Evolutionary conservation across 2,888 invertebrate species (phyloP), one percentile per base, ranked within the genome.

Genomic region (Adelognathus sp.): DNA sequence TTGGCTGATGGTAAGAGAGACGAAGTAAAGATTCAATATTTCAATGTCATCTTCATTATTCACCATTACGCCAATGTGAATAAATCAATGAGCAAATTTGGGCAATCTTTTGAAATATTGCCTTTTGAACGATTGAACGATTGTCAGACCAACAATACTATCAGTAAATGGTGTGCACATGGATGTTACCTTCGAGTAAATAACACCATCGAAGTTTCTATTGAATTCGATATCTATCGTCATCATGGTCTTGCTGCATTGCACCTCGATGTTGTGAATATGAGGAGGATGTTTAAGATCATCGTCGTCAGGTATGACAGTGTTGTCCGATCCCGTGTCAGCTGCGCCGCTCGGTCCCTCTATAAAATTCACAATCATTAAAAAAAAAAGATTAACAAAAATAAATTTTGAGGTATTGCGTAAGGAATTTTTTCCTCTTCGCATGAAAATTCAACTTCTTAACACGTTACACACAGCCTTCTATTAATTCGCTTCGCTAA

Each of bases 211-310:
- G 88, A 96, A 97, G 16, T 92, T 92, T 79, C 95, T 93, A 89
- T 96, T 96, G 90, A 96, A 97, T 90, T 96, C 95, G 7, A 96
- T 94, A 82, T 95, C 94, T 76, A 96, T 96, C 1, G 95, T 95
- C 96, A 97, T 96, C 94, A 95, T 95, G 81, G 96, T 96, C 88
- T 96, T 96, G 74, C 95, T 95, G 86, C 96, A 96, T 85, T 95
- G 93, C 0, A 96, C 96, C 44, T 95, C 94, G 71, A 96, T 94
- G 0, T 93, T 94, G 87, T 96, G 95, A 82, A 96, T 95, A 83
- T 96, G 96, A 1, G 96, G 95, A 46, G 95, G 96, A 87, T 96
- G 96, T 70, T 94, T 94, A 61, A 93, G 92, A 29, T 95, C 95
- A 41, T 94, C 95, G n/a, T 93, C 93, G 21, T 76, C 85, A 5